Evolutionary conservation across 2,113 vertebrate genomes (phyloP), one percentile per base, ranked within the genome.

Genomic region (Nycticorax nycticorax): DNA sequence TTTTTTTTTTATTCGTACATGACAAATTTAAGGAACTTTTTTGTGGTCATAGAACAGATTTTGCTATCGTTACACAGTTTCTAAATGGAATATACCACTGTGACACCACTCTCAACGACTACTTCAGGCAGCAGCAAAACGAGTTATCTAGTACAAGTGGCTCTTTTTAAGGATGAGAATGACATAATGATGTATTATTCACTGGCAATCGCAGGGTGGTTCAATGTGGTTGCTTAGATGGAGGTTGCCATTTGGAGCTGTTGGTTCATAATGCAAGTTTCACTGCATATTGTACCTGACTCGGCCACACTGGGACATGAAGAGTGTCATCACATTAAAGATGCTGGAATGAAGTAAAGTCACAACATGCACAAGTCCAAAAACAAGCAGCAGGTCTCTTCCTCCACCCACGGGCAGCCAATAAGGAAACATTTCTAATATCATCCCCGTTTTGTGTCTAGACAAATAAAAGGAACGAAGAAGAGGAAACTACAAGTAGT

Each of bases 301-400:
- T 95, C 60, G 88, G 96, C 95, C 95, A 97, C 94, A 96, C 89
- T 94, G 94, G 95, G 95, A 92, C 85, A 97, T 92, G 95, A 94
- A 94, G 93, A 89, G 83, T 93, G 88, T 92, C 93, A 96, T 95
- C 91, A 96, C 94, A 97, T 78, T 93, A 91, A 94, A 80, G 93
- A 96, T 95, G 95, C 86, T 97, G 95, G 95, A 96, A 96, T 94
- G 97, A 97, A 94, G 95, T 92, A 95, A 96, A 96, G 95, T 93
- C 92, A 97, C 97, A 97, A 97, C 88, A 94, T 97, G 97, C 95
- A 96, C 96, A 97, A 97, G 92, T 97, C 95, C 95, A 97, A 88
- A 94, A 95, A 82, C 94, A 92, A 97, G 90, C 96, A 97, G 93
- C 97, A 96, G 94, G 79, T 93, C 95, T 96, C 94, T 96, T 96